phyloP scores from a whole-genome alignment of 2,113 vertebrate genomes.

The Trematocara macrostoma region DNA sequence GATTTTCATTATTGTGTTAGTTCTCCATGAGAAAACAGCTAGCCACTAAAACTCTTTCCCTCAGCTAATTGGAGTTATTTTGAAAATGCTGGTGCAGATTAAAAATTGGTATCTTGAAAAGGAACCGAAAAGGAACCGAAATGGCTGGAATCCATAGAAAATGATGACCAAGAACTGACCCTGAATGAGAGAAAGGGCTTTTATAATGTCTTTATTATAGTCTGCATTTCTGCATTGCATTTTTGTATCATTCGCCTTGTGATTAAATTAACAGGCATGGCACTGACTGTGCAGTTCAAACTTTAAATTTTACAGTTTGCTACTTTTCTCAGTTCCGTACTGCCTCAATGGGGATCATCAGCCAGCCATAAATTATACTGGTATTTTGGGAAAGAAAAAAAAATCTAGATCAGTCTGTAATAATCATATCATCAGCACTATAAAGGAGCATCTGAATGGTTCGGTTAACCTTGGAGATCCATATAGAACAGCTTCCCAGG shows the following conservation, averaged over 20 bases:
- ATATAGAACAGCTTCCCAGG: neutral
- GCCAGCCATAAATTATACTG: neutral
- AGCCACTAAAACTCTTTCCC: neutral
- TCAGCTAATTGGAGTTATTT: neutral
- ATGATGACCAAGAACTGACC: neutral
- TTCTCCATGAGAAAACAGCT: conserved; percentile 20
- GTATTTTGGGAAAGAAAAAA: neutral
- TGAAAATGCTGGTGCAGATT: neutral
- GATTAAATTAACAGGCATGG: neutral
- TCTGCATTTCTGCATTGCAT: neutral
- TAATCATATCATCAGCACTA: neutral
- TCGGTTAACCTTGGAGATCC: conserved; percentile 1
- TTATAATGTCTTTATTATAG: neutral
- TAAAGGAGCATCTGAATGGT: neutral
- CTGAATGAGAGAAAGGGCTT: neutral
- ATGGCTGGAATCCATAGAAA: neutral
- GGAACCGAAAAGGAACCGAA: neutral
- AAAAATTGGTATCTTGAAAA: neutral
- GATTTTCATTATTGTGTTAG: conserved; percentile 34
- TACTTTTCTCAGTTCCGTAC: neutral
- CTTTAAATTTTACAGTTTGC: neutral
- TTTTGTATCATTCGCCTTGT: neutral
- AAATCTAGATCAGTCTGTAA: neutral
- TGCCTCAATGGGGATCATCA: neutral
- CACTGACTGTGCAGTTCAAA: neutral